Conservation (phyloP, 1,140 invertebrate genomes). For the Sinella curviseta region DNA sequence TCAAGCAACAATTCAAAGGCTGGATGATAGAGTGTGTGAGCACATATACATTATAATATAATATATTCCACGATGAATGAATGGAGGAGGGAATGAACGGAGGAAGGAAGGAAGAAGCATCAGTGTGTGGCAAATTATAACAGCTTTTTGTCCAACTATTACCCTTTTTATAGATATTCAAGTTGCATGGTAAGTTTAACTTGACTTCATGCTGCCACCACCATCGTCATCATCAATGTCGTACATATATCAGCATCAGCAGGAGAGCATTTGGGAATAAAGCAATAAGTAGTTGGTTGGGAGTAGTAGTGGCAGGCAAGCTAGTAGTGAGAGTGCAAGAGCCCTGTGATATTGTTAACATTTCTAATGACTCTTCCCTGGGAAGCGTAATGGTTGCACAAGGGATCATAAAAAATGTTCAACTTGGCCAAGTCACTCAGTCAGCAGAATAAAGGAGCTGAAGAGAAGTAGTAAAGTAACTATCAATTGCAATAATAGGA, state of each 20-base stretch:
- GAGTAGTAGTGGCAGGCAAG: no score
- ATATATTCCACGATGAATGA: not conserved
- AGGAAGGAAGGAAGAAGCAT: not conserved
- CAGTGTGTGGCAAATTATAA: not conserved
- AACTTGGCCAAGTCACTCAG: not conserved
- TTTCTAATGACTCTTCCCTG: not conserved
- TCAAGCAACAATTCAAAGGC: not conserved
- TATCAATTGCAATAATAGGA: constrained; percentile 9
- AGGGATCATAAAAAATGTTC: not conserved
- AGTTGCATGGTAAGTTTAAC: no score
- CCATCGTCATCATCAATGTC: not conserved
- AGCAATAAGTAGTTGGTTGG: no score
- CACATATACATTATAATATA: not conserved
- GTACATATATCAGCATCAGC: not conserved
- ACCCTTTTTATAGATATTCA: not conserved
- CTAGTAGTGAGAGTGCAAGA: not conserved
- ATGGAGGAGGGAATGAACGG: not conserved
- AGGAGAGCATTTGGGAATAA: not conserved
- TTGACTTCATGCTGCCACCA: not conserved
- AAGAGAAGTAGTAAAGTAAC: not conserved
- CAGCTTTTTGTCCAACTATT: not conserved
- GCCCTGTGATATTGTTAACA: not conserved
- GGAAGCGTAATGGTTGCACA: not conserved
- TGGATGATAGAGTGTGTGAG: no score
- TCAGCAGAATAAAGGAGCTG: not conserved